Conservation (phyloP, 2,888 invertebrate species). For the Halictus quadricinctus region DNA sequence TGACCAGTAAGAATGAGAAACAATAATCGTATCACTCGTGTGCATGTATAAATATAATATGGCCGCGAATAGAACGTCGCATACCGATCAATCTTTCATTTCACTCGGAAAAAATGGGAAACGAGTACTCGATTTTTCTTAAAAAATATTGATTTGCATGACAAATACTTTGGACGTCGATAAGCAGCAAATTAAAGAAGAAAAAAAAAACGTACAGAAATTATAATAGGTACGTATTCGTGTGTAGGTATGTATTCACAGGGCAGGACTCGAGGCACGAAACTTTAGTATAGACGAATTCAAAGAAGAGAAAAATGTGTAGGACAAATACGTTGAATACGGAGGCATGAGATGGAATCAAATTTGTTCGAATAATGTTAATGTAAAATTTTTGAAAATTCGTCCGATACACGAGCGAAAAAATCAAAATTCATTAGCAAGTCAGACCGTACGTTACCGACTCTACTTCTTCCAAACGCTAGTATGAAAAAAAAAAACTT, state of each 20-base stretch:
- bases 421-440: neutral
- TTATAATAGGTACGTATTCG: neutral
- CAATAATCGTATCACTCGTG: conserved; percentile 63
- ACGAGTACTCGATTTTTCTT: neutral
- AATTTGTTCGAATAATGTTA: neutral
- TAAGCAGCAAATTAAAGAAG: conserved; percentile 7
- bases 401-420: neutral
- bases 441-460: neutral
- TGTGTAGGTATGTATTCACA: neutral
- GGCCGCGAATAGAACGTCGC: conserved; percentile 36
- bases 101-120: conserved; percentile 4
- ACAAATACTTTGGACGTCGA: neutral
- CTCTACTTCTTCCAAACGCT: neutral
- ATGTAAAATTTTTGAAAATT: neutral
- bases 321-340: neutral
- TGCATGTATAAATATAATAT: conserved; percentile 68
- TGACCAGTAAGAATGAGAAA: conserved; percentile 60
- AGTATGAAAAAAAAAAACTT: neutral
- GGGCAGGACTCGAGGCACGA: neutral
- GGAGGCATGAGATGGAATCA: neutral
- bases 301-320: neutral
- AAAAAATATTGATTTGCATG: neutral
- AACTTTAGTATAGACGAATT: neutral
- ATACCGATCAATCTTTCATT: conserved; percentile 41
- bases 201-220: neutral